phyloP scores from a whole-genome alignment of 2,888 invertebrate species.

The Carabus problematicus region DNA sequence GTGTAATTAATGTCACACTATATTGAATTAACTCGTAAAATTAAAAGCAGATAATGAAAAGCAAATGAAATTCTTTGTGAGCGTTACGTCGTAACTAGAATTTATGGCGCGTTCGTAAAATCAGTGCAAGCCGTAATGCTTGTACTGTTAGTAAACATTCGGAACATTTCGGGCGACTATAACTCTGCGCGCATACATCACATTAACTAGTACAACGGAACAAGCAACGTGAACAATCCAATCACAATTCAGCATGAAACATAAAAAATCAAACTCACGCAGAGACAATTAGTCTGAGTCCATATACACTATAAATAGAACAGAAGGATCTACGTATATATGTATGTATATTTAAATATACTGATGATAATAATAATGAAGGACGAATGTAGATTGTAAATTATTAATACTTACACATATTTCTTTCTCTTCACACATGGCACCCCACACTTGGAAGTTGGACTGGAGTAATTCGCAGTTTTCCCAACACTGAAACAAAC shows the following conservation, averaged over 20 bases:
- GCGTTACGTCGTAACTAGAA: constrained; percentile 27
- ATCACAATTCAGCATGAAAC: too few relatives aligned
- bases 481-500: constrained; percentile 76
- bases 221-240: too few relatives aligned
- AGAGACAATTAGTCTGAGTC: background rate
- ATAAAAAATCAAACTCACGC: background rate
- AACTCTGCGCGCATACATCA: background rate
- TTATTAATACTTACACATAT: constrained; percentile 70
- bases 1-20: constrained; percentile 34
- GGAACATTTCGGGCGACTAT: constrained; percentile 15
- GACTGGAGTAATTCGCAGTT: constrained; percentile 76
- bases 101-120: constrained; percentile 34
- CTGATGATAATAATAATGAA: background rate
- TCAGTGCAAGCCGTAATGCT: constrained; percentile 26
- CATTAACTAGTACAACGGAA: background rate
- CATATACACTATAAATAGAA: background rate
- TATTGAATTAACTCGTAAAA: constrained; percentile 38
- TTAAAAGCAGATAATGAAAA: constrained; percentile 33
- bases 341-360: too few relatives aligned
- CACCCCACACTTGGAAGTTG: constrained; percentile 76
- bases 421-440: constrained; percentile 73
- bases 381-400: background rate
- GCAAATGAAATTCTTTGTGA: constrained; percentile 36
- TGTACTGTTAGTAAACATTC: constrained; percentile 29
- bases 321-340: too few relatives aligned